Evolutionary conservation across 2,888 invertebrate species (phyloP), one percentile per base, ranked within the genome.

Genomic region (Conops quadrifasciatus): DNA sequence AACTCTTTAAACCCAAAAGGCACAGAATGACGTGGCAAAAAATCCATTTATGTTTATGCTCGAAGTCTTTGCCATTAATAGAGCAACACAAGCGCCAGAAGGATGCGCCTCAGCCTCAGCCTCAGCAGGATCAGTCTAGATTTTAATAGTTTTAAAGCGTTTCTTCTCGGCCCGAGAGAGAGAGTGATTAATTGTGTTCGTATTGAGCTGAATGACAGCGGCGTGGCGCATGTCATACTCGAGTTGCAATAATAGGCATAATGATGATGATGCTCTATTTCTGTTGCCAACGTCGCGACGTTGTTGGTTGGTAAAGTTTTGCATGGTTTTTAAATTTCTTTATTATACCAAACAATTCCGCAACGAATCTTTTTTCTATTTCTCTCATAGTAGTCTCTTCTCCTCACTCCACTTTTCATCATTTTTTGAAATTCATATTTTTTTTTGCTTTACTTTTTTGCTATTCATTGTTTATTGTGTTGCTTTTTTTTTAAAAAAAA

Each of bases 121-220:
- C 36, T 36, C 36, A 9, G 9, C 36, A 36, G 36, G 36, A 36
- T 36, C 36, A 36, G 9, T 36, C 36, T 36, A 36, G 9, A 15
- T 56, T 67, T 67, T 56, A 58, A 67, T 67, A 43, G 67, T 58
- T 67, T 67, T 56, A 11, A 43, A 67, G 58, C 30, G 59, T 59
- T 7, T 64, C 30, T 56, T 36, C 36, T 36, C n/a, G n/a, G n/a
- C 16, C 43, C 24, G 11, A 21, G n/a, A 26, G 53, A 16, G 30
- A 19, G 64, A 30, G 51, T 71, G 72, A 73, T 73, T 73, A 73
- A 73, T 73, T 63, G 53, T 49, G n/a, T 67, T 70, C 24, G 72
- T 16, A 51, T 72, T 65, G 58, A 56, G 53, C 62, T 64, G 72
- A 58, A 16, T 58, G 58, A 70, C 70, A 70, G 36, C n/a, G n/a